Conservation (phyloP, 64 coral and sea anemone species). For the Trachythela sp. region DNA sequence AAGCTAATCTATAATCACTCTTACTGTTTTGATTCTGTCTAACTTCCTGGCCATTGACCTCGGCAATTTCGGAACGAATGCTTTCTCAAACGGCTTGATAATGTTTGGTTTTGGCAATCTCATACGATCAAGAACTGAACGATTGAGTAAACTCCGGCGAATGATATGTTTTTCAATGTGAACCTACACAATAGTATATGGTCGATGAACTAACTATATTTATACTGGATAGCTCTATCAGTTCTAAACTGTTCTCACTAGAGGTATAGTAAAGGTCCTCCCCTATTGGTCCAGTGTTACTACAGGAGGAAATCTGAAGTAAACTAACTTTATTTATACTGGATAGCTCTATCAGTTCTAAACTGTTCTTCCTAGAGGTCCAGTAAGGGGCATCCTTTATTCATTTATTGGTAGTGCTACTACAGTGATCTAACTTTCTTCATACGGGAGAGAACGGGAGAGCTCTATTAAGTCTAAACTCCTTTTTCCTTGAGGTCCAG, state of each 20-base stretch:
- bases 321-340: constrained; percentile 10
- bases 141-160: neutral
- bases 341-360: neutral
- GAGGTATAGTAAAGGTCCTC: neutral
- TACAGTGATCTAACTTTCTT: no score
- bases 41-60: neutral
- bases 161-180: neutral
- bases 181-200: neutral
- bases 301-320: neutral
- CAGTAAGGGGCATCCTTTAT: neutral
- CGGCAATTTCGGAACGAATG: neutral
- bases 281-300: neutral
- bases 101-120: neutral
- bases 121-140: neutral
- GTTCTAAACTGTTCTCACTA: neutral
- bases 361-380: neutral
- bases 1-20: neutral
- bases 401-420: neutral
- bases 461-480: no score
- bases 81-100: neutral
- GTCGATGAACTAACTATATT: neutral
- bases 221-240: neutral
- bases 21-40: neutral
- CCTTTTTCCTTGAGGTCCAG: no score
- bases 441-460: no score